Percentiles rank a stretch among this genome's conserved stretches.
Evolutionary conservation across 1,140 invertebrate genomes (phyloP).

Genomic region (Centruroides vittatus): DNA sequence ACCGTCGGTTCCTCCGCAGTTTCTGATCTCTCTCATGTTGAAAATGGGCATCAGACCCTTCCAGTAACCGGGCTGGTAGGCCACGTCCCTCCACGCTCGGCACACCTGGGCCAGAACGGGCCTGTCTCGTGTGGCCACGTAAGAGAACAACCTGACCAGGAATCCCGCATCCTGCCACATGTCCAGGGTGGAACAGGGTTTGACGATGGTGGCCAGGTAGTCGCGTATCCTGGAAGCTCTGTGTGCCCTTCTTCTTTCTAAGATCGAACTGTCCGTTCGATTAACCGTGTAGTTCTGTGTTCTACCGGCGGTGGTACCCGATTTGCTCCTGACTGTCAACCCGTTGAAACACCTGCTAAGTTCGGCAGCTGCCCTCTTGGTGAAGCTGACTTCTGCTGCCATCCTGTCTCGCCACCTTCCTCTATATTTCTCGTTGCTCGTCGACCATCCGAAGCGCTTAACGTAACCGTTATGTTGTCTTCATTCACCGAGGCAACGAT

Average conservation of each 20-base stretch:
- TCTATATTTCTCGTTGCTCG: not conserved
- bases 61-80: constrained; percentile 76
- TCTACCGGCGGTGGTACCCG: not conserved
- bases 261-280: not conserved
- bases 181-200: constrained; percentile 29
- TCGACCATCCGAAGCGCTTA: too few species aligned
- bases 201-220: too few species aligned
- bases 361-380: constrained; percentile 70
- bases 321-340: constrained; percentile 39
- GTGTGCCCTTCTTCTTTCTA: not conserved
- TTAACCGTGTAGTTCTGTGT: not conserved
- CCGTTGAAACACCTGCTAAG: constrained; percentile 73
- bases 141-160: constrained; percentile 65
- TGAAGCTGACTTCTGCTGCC: constrained; percentile 22
- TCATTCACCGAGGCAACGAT: too few species aligned
- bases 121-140: constrained; percentile 63
- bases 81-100: constrained; percentile 63
- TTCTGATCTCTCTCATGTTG: constrained; percentile 55
- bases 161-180: constrained; percentile 69
- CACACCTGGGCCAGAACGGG: constrained; percentile 58
- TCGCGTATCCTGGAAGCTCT: too few species aligned
- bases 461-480: too few species aligned
- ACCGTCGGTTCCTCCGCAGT: not conserved
- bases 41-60: constrained; percentile 61
- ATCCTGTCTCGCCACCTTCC: constrained; percentile 1